Conservation (phyloP, 2,888 invertebrate species). For the Barypeithes pellucidus region DNA sequence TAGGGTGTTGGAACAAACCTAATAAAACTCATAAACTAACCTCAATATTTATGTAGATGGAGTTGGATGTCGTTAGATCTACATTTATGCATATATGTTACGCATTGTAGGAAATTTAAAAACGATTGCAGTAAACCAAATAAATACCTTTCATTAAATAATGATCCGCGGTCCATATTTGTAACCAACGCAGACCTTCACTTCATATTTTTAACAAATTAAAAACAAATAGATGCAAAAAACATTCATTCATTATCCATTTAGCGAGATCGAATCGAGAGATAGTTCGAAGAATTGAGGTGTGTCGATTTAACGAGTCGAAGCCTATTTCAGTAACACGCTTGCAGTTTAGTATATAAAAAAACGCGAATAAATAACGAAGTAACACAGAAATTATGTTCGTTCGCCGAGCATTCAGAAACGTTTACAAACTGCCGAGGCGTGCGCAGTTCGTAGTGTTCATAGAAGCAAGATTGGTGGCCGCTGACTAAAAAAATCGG, state of each 20-base stretch:
- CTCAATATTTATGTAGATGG: no score
- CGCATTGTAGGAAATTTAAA: no score
- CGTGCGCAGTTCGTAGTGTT: no score
- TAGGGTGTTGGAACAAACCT: no score
- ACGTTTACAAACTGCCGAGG: no score
- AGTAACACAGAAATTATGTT: no score
- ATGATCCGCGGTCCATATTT: not conserved
- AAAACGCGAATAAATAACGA: constrained; percentile 8
- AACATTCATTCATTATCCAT: constrained; percentile 30
- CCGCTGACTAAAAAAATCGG: no score
- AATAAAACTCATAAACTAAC: no score
- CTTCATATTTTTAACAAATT: constrained; percentile 20
- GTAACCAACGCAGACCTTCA: constrained; percentile 21
- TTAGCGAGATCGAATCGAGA: constrained; percentile 35
- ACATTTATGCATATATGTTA: no score
- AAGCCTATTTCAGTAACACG: constrained; percentile 25
- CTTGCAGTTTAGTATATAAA: constrained; percentile 18
- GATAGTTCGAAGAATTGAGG: constrained; percentile 37
- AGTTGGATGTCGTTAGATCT: no score
- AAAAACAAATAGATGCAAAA: constrained; percentile 28
- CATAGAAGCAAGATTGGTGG: no score
- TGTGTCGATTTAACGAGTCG: constrained; percentile 37
- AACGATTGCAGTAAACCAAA: not conserved
- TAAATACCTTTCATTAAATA: not conserved
- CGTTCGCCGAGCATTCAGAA: no score